phyloP scores from a whole-genome alignment of 2,113 vertebrate genomes.

The Suncus etruscus region DNA sequence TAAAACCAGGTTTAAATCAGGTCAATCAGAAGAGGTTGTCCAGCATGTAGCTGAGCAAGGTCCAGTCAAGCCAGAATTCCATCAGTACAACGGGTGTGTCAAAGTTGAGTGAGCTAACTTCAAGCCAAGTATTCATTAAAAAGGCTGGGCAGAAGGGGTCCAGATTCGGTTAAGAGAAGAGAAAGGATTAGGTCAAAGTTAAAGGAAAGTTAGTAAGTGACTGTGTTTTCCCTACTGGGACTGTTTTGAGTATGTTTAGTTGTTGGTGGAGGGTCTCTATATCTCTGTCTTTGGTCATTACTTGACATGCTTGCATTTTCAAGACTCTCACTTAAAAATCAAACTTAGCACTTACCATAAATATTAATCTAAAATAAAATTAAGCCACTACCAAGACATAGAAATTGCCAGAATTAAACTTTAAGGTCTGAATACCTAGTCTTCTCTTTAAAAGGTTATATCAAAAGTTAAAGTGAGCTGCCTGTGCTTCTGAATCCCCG shows the following conservation, averaged over 20 bases:
- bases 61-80: constrained; percentile 74
- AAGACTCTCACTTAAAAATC: neutral
- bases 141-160: constrained; percentile 47
- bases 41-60: constrained; percentile 77
- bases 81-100: constrained; percentile 75
- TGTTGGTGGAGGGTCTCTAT: neutral
- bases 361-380: constrained; percentile 10
- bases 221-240: neutral
- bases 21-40: constrained; percentile 80
- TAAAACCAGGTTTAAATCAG: constrained; percentile 78
- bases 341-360: neutral
- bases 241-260: neutral
- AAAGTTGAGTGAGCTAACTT: constrained; percentile 54
- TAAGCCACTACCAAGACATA: neutral
- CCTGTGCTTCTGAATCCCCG: too few relatives aligned
- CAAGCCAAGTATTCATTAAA: constrained; percentile 75
- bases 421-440: neutral
- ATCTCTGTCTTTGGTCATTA: neutral
- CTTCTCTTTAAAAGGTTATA: neutral
- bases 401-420: constrained; percentile 3
- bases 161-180: constrained; percentile 33
- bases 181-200: neutral
- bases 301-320: neutral
- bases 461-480: neutral
- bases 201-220: neutral